phyloP scores from a whole-genome alignment of 2,113 vertebrate genomes.

The Boleophthalmus pectinirostris region DNA sequence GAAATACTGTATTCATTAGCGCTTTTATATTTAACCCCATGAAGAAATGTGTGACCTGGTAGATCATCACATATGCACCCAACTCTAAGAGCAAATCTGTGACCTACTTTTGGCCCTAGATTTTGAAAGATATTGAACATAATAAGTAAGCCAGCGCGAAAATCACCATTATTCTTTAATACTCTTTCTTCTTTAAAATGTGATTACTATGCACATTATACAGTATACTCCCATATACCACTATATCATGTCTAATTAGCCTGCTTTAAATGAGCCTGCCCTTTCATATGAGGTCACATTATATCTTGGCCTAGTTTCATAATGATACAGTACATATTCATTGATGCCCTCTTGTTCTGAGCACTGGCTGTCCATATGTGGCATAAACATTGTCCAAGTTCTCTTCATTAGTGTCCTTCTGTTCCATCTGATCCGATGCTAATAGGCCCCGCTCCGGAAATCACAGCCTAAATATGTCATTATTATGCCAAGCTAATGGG shows the following conservation, averaged over 20 bases:
- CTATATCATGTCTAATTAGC: background rate
- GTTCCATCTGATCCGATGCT: slow-evolving; percentile 54
- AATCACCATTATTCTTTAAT: no score
- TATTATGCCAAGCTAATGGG: slow-evolving; percentile 40
- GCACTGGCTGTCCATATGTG: background rate
- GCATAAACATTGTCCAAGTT: slow-evolving; percentile 31
- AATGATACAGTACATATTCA: slow-evolving; percentile 18
- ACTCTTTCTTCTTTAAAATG: no score
- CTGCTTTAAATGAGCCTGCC: background rate
- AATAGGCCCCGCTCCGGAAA: slow-evolving; percentile 31
- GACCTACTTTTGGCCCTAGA: background rate
- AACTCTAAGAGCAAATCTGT: background rate
- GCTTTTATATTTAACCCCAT: background rate
- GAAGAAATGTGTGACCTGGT: background rate
- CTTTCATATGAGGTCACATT: background rate
- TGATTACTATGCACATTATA: no score
- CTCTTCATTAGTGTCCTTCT: slow-evolving; percentile 39
- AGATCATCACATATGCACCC: background rate
- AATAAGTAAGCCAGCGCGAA: background rate
- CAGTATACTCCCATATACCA: background rate
- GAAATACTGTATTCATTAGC: background rate
- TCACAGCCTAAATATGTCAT: slow-evolving; percentile 38
- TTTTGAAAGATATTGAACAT: background rate
- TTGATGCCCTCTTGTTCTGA: slow-evolving; percentile 15
- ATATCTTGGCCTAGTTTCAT: background rate